phyloP scores from a whole-genome alignment of 2,113 vertebrate genomes.

The Oryzias woworae region DNA sequence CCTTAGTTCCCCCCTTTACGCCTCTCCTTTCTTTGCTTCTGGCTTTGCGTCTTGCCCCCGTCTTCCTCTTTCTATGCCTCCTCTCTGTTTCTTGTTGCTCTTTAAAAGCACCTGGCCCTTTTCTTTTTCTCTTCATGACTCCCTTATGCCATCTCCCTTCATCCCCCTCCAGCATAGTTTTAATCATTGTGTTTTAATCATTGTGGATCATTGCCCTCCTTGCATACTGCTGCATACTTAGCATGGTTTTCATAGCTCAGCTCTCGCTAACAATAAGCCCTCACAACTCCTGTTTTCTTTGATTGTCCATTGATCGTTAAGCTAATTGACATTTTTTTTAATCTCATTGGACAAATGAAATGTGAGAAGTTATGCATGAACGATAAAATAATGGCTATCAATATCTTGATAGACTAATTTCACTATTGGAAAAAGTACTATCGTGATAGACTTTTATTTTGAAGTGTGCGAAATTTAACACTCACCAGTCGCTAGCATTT shows the following conservation, averaged over 20 bases:
- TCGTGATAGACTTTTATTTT: no score
- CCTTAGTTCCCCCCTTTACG: no score
- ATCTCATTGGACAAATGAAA: background rate
- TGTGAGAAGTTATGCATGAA: background rate
- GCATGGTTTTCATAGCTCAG: constrained; percentile 45
- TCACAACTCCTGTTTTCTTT: background rate
- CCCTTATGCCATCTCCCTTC: constrained; percentile 13
- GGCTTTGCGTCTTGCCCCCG: background rate
- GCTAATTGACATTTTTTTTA: background rate
- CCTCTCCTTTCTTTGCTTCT: background rate
- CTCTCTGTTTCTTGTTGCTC: constrained; percentile 17
- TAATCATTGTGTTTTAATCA: constrained; percentile 10
- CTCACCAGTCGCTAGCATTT: no score
- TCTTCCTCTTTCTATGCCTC: constrained; percentile 6
- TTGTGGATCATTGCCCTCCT: constrained; percentile 11
- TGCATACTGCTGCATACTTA: constrained; percentile 40
- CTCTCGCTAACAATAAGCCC: background rate
- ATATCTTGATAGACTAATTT: no score
- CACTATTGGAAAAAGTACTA: no score
- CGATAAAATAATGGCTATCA: background rate
- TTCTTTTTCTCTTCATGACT: constrained; percentile 18
- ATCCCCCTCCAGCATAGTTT: constrained; percentile 9
- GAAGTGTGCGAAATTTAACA: no score
- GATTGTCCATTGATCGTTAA: background rate
- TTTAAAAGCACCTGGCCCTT: background rate